Percentiles rank a stretch among this genome's conserved stretches.
phyloP scores from a whole-genome alignment of 2,888 invertebrate species.

The Frankliniella fusca region DNA sequence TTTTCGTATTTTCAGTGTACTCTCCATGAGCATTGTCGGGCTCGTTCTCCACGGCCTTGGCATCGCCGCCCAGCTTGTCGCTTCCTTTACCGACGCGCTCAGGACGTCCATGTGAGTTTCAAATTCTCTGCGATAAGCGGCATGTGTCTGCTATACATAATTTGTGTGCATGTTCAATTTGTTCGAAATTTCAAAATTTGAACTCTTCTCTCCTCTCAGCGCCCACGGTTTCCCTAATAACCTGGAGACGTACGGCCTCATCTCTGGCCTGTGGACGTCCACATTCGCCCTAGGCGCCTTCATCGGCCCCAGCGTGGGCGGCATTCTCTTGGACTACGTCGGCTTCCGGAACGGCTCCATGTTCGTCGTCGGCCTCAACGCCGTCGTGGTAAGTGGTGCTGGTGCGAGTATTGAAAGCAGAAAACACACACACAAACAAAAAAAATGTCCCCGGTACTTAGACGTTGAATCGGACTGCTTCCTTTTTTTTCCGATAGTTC shows the following conservation, averaged over 20 bases:
- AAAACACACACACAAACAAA: neutral
- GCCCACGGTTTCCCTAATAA: slow-evolving; percentile 74
- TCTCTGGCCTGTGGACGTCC: slow-evolving; percentile 87
- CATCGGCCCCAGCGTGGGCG: slow-evolving; percentile 72
- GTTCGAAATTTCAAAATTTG: too few species aligned
- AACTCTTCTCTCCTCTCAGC: slow-evolving; percentile 49
- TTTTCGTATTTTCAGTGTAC: slow-evolving; percentile 50
- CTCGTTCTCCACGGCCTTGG: slow-evolving; percentile 76
- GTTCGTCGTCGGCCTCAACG: slow-evolving; percentile 64
- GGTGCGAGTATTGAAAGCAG: neutral
- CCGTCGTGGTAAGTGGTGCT: slow-evolving; percentile 57
- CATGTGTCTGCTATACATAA: too few species aligned
- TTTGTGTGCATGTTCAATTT: too few species aligned
- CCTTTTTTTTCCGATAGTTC: too few species aligned
- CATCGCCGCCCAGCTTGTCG: slow-evolving; percentile 77
- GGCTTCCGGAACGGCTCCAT: slow-evolving; percentile 68
- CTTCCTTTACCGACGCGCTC: slow-evolving; percentile 80
- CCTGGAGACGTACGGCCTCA: slow-evolving; percentile 81
- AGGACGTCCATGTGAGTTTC: slow-evolving; percentile 70
- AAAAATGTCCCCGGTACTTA: neutral
- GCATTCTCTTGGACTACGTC: slow-evolving; percentile 66
- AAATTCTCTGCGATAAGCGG: slow-evolving; percentile 27
- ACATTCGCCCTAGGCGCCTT: slow-evolving; percentile 84
- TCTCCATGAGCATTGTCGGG: slow-evolving; percentile 66
- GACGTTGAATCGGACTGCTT: too few species aligned